Evolutionary conservation across 2,113 vertebrate species (phyloP).

Genomic region (Heterocephalus glaber): DNA sequence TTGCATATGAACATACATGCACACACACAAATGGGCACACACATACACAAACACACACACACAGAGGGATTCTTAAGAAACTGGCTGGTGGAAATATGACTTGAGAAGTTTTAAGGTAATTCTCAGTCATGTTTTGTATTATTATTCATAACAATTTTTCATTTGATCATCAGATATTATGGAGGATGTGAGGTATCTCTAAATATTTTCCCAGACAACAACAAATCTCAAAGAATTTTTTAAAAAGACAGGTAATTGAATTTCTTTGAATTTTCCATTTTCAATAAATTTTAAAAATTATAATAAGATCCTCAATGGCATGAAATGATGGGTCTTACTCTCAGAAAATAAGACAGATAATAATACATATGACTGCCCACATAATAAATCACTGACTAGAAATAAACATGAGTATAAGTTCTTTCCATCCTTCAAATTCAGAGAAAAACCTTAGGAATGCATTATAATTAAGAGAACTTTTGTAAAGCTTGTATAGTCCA

Average conservation of each 20-base stretch:
- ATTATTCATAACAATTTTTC: not conserved
- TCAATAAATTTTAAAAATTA: not conserved
- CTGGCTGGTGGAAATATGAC: not conserved
- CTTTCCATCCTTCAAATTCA: slow-evolving; percentile 26
- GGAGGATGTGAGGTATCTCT: not conserved
- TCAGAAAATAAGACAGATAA: not conserved
- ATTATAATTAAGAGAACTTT: not conserved
- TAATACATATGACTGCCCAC: not conserved
- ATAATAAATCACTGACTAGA: not conserved
- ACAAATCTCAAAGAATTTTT: slow-evolving; percentile 11
- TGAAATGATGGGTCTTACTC: not conserved
- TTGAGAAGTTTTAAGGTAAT: not conserved
- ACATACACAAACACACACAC: not conserved
- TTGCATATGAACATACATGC: too few relatives aligned
- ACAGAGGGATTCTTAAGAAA: not conserved
- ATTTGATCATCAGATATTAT: not conserved
- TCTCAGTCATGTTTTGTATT: not conserved
- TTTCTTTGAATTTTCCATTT: not conserved
- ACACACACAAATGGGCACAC: not conserved
- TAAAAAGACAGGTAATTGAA: not conserved
- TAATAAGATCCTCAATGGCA: not conserved
- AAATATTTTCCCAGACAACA: not conserved
- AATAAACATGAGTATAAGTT: not conserved
- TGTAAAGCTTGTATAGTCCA: not conserved
- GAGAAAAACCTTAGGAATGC: not conserved